Evolutionary conservation across 2,888 invertebrate genomes (phyloP).

Genomic region (Pachydiplax longipennis): DNA sequence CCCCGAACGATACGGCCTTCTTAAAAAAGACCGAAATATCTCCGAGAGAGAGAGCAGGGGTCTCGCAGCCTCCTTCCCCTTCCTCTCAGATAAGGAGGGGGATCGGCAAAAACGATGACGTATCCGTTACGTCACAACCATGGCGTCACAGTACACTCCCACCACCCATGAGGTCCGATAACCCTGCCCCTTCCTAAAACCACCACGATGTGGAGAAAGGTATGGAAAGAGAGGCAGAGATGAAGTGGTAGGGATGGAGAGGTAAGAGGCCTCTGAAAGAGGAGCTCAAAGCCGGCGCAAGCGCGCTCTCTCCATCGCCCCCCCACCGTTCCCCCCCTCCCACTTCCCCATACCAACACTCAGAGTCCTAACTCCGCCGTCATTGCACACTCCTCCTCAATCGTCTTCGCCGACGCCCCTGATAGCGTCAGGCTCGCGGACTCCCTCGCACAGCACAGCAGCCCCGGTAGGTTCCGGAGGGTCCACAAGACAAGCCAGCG

Average conservation of each 20-base stretch:
- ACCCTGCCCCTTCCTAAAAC: conserved; percentile 6
- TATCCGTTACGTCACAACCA: neutral
- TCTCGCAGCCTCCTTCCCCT: neutral
- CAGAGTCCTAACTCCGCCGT: neutral
- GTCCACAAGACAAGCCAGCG: neutral
- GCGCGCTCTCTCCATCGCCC: conserved; percentile 13
- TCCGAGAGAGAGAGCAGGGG: neutral
- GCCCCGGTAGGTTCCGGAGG: neutral
- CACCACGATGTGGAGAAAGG: neutral
- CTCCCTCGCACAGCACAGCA: neutral
- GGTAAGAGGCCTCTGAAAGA: neutral
- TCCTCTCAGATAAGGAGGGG: neutral
- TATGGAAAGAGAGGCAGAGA: neutral
- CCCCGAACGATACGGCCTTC: neutral
- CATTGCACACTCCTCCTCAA: neutral
- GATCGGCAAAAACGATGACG: neutral
- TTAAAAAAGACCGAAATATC: neutral
- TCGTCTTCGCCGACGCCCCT: conserved; percentile 14
- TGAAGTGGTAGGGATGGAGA: neutral
- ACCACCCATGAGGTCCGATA: neutral
- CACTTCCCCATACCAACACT: neutral
- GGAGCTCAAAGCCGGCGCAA: neutral
- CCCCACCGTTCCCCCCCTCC: neutral
- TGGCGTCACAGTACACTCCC: conserved; percentile 22
- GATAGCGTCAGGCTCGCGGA: neutral